A percentile compares a stretch with the other conserved stretches of the same genome.
phyloP scores from a whole-genome alignment of 2,113 vertebrate species.

The Isichthys henryi region DNA sequence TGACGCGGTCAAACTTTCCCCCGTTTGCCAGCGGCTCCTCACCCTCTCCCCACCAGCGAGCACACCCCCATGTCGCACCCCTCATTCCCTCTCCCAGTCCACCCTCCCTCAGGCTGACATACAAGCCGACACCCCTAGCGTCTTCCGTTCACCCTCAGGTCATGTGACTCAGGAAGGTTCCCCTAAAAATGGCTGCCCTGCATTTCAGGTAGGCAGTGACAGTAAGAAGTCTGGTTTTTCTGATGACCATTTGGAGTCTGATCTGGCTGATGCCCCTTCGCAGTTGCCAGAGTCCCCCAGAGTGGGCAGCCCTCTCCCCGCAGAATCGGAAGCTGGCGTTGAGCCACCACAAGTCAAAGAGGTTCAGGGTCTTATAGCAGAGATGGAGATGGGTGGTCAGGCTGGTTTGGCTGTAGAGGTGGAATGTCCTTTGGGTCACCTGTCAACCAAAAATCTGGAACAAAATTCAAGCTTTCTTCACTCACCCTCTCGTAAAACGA shows the following conservation, averaged over 20 bases:
- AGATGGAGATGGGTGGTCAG: neutral
- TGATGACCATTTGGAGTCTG: slow-evolving; percentile 8
- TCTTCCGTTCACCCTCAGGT: slow-evolving; percentile 6
- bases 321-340: neutral
- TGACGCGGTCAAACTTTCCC: slow-evolving; percentile 28
- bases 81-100: slow-evolving; percentile 4
- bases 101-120: slow-evolving; percentile 8
- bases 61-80: neutral
- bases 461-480: neutral
- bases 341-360: neutral
- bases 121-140: slow-evolving; percentile 21
- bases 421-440: neutral
- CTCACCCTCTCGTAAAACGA: neutral
- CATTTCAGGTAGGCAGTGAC: slow-evolving; percentile 1
- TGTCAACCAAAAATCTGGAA: neutral
- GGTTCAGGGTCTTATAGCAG: neutral
- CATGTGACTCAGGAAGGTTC: slow-evolving; percentile 26
- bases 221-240: neutral
- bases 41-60: neutral
- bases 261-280: neutral
- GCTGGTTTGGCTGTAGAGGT: neutral
- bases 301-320: neutral
- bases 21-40: slow-evolving; percentile 8
- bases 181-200: neutral
- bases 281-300: neutral